A percentile compares a stretch with the other conserved stretches of the same genome.
Conservation (phyloP, 2,888 invertebrate species). For the Ophion slaviceki region DNA sequence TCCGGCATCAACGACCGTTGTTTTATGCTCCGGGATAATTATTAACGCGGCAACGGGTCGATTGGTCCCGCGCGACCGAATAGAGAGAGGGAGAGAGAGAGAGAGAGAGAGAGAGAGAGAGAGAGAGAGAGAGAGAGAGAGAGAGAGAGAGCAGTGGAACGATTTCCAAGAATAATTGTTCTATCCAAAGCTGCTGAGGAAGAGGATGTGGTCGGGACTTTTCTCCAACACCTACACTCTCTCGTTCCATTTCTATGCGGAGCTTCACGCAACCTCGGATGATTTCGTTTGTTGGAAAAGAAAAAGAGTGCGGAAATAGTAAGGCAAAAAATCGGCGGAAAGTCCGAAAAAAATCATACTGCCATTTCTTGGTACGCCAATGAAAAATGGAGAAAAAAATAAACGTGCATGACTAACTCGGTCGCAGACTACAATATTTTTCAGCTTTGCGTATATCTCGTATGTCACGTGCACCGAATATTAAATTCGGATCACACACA, state of each 20-base stretch:
- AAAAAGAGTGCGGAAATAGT: neutral
- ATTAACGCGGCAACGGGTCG: constrained; percentile 28
- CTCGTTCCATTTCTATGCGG: neutral
- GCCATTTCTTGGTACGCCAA: neutral
- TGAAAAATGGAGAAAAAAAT: constrained; percentile 8
- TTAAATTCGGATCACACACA: constrained; percentile 68
- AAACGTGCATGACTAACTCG: neutral
- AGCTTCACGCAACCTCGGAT: constrained; percentile 9
- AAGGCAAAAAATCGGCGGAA: neutral
- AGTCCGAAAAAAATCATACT: neutral
- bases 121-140: neutral
- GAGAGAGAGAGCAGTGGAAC: constrained; percentile 1
- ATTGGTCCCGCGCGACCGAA: constrained; percentile 4
- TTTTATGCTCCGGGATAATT: neutral
- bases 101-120: neutral
- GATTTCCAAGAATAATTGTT: constrained; percentile 53
- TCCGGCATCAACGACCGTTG: neutral
- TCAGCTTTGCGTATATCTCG: constrained; percentile 56
- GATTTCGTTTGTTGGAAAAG: constrained; percentile 3
- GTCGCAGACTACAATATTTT: neutral
- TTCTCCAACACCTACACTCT: neutral
- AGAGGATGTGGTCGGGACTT: constrained; percentile 50
- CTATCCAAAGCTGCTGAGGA: constrained; percentile 12
- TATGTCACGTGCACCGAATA: constrained; percentile 72
- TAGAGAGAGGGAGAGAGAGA: neutral